Evolutionary conservation across 2,797 vertebrate genomes (phyloP).

Genomic region (Falco berigora): DNA sequence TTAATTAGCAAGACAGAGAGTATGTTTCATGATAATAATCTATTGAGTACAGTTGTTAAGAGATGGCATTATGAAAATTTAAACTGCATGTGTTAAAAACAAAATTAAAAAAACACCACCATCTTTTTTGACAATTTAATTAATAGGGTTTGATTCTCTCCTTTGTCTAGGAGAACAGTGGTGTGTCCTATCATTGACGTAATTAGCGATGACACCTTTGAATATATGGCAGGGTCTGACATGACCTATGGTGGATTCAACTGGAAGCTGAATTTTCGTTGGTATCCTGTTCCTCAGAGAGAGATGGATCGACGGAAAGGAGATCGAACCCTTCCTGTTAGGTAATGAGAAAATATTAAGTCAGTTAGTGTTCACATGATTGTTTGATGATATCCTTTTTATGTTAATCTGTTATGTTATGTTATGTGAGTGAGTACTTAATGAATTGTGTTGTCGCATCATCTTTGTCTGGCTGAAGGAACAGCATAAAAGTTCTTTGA

Average conservation of each 20-base stretch:
- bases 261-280: conserved; percentile 82
- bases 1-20: neutral
- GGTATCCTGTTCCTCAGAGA: conserved; percentile 83
- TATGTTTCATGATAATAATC: neutral
- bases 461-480: neutral
- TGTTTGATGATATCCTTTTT: neutral
- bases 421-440: neutral
- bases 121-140: neutral
- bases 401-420: neutral
- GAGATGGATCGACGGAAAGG: conserved; percentile 84
- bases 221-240: conserved; percentile 83
- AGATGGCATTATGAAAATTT: neutral
- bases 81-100: neutral
- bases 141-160: neutral
- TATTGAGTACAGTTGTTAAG: neutral
- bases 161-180: conserved; percentile 73
- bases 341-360: conserved; percentile 45
- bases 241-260: conserved; percentile 84
- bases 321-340: conserved; percentile 80
- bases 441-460: neutral
- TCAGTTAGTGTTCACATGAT: neutral
- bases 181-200: conserved; percentile 84
- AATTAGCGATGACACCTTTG: conserved; percentile 82
- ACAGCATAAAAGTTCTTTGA: neutral
- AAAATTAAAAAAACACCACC: rapidly evolving